These are phyloP conservation scores for Myiozetetes cayanensis DNA, from an alignment of 2,113 vertebrate genomes.

Conservation along the genomic window DNA sequence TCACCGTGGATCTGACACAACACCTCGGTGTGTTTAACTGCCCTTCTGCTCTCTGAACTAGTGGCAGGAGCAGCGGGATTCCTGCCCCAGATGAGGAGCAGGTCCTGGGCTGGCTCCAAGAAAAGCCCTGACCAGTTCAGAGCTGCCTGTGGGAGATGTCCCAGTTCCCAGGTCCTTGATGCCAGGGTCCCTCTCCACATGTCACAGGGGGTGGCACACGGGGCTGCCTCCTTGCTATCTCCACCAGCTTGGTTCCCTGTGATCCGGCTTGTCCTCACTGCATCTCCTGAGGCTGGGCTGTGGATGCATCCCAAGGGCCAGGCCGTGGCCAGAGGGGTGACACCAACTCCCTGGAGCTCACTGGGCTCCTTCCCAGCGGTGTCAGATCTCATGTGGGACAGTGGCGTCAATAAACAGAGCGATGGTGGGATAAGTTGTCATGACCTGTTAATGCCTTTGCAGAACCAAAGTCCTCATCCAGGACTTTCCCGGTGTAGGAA, in stretches of 20 bases:
- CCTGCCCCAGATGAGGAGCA: not conserved
- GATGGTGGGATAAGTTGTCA: not conserved
- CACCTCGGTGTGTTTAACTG: not conserved
- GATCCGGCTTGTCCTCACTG: not conserved
- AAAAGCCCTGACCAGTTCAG: not conserved
- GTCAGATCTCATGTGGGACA: not conserved
- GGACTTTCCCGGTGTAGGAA: rapidly evolving
- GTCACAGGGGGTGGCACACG: not conserved
- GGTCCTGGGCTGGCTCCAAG: not conserved
- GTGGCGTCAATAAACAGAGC: slow-evolving; percentile 3
- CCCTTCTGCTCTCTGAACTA: not conserved
- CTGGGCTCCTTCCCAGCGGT: rapidly evolving
- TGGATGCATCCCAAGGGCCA: not conserved
- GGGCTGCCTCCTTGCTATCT: not conserved
- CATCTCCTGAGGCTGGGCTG: not conserved
- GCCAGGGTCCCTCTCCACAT: rapidly evolving
- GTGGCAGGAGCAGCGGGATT: rapidly evolving
- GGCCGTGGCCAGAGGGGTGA: not conserved
- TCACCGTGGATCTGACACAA: rapidly evolving
- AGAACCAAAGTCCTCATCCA: not conserved
- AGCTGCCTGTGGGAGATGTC: not conserved
- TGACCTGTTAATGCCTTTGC: not conserved
- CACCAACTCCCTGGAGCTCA: rapidly evolving
- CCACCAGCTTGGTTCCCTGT: rapidly evolving
- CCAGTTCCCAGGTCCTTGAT: not conserved